Conservation (phyloP, 2,888 invertebrate genomes). For the Hemicrepidius hirtus region DNA sequence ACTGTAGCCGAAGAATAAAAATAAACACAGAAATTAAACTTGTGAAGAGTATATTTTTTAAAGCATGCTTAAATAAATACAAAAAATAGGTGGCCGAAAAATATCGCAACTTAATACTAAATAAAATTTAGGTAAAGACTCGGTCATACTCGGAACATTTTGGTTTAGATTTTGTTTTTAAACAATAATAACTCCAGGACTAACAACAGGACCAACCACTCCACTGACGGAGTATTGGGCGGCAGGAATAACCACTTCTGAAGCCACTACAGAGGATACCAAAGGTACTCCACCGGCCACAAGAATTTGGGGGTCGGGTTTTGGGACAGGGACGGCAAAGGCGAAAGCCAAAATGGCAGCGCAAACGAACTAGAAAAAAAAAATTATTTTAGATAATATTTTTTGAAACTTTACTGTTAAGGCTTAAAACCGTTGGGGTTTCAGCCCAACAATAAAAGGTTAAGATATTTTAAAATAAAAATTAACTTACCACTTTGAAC, state of each 20-base stretch:
- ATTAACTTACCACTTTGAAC: slow-evolving; percentile 56
- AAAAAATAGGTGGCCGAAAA: neutral
- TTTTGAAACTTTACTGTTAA: neutral
- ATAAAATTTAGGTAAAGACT: neutral
- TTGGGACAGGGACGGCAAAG: slow-evolving; percentile 70
- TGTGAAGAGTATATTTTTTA: no score
- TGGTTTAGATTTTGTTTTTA: neutral
- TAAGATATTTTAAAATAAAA: neutral
- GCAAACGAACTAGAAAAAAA: slow-evolving; percentile 69
- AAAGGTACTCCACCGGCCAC: slow-evolving; percentile 13
- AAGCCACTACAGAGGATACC: slow-evolving; percentile 35
- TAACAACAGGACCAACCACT: slow-evolving; percentile 7
- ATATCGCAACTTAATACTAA: neutral
- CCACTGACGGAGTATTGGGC: slow-evolving; percentile 9
- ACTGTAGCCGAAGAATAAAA: no score
- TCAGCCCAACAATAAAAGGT: no score
- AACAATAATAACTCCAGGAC: slow-evolving; percentile 9
- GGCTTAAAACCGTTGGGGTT: no score
- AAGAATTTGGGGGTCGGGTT: slow-evolving; percentile 47
- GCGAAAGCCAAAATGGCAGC: slow-evolving; percentile 72
- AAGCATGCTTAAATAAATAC: slow-evolving; percentile 1
- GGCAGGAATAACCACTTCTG: slow-evolving; percentile 18
- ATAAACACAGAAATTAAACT: no score
- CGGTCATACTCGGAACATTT: neutral
- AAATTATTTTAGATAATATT: neutral